A percentile compares a stretch with the other conserved stretches of the same genome.
These are phyloP conservation scores for Etheostoma spectabile DNA, from an alignment of 2,113 vertebrate species.

Conservation along the genomic window DNA sequence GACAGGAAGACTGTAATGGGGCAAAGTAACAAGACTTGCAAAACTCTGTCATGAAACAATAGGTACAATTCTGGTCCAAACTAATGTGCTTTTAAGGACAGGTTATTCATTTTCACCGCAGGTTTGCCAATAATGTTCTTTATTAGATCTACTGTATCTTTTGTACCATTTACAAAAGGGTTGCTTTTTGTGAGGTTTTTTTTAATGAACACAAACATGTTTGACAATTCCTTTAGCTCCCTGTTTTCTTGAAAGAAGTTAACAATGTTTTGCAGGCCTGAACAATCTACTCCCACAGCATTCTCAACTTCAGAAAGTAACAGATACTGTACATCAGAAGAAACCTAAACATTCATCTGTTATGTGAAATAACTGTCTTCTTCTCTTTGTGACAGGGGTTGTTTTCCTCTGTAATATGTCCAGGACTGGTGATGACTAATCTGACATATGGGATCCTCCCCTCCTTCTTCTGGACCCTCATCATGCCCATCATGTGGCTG, in stretches of 20 bases:
- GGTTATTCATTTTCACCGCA: not conserved
- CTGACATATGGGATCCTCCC: conserved; percentile 92
- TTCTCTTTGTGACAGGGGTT: conserved; percentile 85
- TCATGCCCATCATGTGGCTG: conserved; percentile 93
- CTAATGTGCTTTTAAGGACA: not conserved
- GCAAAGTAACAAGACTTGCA: not conserved
- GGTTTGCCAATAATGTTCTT: not conserved
- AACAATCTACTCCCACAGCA: not conserved
- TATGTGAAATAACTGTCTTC: not conserved
- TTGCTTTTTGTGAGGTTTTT: not conserved
- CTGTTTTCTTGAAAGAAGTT: not conserved
- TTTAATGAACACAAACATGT: not conserved
- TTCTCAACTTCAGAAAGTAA: not conserved
- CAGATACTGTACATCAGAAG: not conserved
- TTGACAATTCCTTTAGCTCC: not conserved
- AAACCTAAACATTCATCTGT: not conserved
- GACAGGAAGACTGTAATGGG: not conserved
- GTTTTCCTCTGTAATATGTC: conserved; percentile 94
- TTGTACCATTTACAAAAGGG: not conserved
- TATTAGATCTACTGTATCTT: not conserved
- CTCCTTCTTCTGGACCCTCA: conserved; percentile 89
- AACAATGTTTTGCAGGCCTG: not conserved
- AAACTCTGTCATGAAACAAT: not conserved
- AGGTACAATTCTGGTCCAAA: not conserved
- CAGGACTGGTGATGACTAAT: conserved; percentile 93